Percentiles rank a stretch among this genome's conserved stretches.
Conservation (phyloP, 2,113 vertebrate genomes). For the Rhabdornis inornatus region DNA sequence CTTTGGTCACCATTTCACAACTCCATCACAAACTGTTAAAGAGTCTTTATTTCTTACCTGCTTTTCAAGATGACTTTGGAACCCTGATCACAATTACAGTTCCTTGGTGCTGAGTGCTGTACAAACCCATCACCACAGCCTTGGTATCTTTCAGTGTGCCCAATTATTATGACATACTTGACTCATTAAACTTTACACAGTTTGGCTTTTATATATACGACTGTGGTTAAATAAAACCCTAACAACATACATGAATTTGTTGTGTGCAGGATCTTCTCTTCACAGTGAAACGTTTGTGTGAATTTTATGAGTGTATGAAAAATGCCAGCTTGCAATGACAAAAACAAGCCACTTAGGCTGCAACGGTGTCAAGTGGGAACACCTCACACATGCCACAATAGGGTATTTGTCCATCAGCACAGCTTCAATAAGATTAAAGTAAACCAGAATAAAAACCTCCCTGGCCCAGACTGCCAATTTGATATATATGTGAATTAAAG, state of each 20-base stretch:
- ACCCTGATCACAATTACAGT: not conserved
- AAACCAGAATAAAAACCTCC: not conserved
- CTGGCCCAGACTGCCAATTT: not conserved
- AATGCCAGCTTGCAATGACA: slow-evolving; percentile 10
- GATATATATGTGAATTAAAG: not conserved
- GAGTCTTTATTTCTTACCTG: not conserved
- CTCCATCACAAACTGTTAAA: not conserved
- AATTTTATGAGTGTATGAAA: not conserved
- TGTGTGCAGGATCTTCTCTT: not conserved
- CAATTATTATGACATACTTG: slow-evolving; percentile 44
- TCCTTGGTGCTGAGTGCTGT: not conserved
- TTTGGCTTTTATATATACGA: not conserved
- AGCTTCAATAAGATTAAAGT: not conserved
- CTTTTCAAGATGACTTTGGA: not conserved
- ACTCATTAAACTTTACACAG: slow-evolving; percentile 58
- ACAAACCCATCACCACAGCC: slow-evolving; percentile 18
- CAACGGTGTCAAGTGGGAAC: not conserved
- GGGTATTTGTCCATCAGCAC: not conserved
- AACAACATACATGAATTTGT: not conserved
- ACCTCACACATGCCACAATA: not conserved
- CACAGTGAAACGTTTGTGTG: not conserved
- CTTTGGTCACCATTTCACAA: not conserved
- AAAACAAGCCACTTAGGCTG: not conserved
- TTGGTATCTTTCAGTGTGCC: not conserved
- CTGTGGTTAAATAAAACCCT: not conserved